Base-by-base conservation (phyloP, 1,140 invertebrate species). In the Papilio helenus region DNA sequence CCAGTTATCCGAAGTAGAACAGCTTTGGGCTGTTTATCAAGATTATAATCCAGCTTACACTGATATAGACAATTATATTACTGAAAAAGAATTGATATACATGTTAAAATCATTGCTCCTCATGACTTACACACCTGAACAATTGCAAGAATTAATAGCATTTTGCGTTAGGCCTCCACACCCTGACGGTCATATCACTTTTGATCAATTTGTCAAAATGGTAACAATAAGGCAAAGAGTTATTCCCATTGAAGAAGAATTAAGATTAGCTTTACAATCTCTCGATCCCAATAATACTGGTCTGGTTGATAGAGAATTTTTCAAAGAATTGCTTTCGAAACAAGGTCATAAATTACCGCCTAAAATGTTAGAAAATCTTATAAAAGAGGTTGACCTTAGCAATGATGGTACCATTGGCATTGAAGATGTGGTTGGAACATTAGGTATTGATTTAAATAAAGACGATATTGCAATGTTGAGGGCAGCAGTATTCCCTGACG, bases 371-470 rank as follows among this genome's bases (percentile, higher is more conserved):
- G 89, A 92, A 80, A 90, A 89, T 81, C 83, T 94, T 74, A 90
- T 94, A 72, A 93, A 93, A 81, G 93, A 94, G 86, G 92, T 94
- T 14, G 93, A 94, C 76, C 85, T 94, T 79, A 86, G 82, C 68
- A 93, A 93, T 80, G 93, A 94, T 81, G 93, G 93, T 34, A 91
- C 89, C 8, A 88, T 94, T 79, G 90, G 91, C 61, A 85, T 93
- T 55, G 93, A 93, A 61, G 93, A 94, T 80, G 87, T 93, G 16
- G 88, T 93, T 14, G 92, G 91, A 23, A 94, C 93, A 4, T 91
- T 94, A 88, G 89, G 91, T 46, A 92, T 93, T 72, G 93, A 94
- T 83, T 84, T 94, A 18, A 93, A 92, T 79, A 87, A 85, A 84
- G 93, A 94, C 42, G 93, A 94, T 80, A 83, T 94, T 72, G 72